Base-by-base conservation (phyloP, 2,888 invertebrate species). In the Ommatoiulus sabulosus region DNA sequence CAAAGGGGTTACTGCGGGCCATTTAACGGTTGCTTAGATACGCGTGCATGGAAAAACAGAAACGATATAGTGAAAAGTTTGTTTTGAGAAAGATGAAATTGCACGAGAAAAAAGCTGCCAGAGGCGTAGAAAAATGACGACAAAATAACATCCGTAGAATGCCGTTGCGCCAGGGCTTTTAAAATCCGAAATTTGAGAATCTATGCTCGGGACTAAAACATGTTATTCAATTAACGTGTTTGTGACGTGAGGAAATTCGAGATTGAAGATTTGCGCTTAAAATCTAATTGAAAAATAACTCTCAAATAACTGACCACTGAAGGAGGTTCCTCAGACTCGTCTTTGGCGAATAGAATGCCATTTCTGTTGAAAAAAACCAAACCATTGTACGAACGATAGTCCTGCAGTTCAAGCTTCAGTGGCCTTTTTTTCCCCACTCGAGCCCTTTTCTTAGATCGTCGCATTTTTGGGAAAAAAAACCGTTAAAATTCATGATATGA, bases 21-120 rank as follows among this genome's bases (percentile, higher is more conserved):
- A 35, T 80, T 80, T 80, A 80, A 24, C 80, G 80, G 80, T 80
- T 80, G 80, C 80, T 80, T 80, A 80, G 80, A 35, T 80, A 80
- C 80, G 4, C 80, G 10, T 5, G 72, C 24, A 12, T 12, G 24
- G 80, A 35, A 35, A 80, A 24, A 80, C 12, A 35, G 17, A 35
- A 80, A 12, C 35, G 80, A 80, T 24, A 80, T 35, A 80, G 35
- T 2, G 72, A 7, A 48, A 24, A 72, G 72, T 72, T 72, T 24
- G 72, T 8, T 72, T 24, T 8, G 8, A 24, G 72, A 8, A 72
- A 12, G 80, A 80, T 80, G 35, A 24, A 35, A 80, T 80, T 80
- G 12, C 35, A 80, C 24, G 35, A 35, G 80, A 35, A 35, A 57
- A 80, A 80, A 35, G 35, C 3, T 80, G 80, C 15, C 35, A 35